Evolutionary conservation across 2,113 vertebrate species (phyloP), one percentile per base, ranked within the genome.

Genomic region (Melanerpes aurifrons): DNA sequence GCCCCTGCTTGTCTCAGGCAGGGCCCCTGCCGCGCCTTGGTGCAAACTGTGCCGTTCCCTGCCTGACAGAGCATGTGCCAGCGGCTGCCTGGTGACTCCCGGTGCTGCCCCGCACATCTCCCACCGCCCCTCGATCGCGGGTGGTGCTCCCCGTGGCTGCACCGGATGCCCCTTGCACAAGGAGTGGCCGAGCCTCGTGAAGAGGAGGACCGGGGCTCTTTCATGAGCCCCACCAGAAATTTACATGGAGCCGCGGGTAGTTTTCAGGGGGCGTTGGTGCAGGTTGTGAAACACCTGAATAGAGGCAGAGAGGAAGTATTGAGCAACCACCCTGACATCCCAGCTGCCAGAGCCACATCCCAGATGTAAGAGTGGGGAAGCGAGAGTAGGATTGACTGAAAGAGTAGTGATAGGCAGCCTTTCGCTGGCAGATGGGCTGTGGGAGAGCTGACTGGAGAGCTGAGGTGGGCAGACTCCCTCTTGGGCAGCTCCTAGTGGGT

Each of bases 281-380:
- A 25, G 69, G 31, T 92, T 95, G 75, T 83, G 90, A 86, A 95
- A 95, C 24, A 7, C 64, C 48, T 56, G 9, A 73, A 43, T 8
- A 59, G 71, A 70, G 47, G 67, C 45, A 72, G 68, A 69, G 81
- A 89, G 78, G 85, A 91, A 80, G 72, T 16, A 4, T 57, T 91
- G 82, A 87, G 93, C 82, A 94, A 87, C 29, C 37, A n/a, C 12
- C 6, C 28, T 0, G 1, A 70, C n/a, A 56, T 92, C 56, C 50
- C 56, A 62, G 56, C 9, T 0, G 6, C 59, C 31, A 32, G 67
- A 64, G 48, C 40, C 2, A 4, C 32, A 24, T 82, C 78, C 59
- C 57, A 47, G 73, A 62, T 54, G 32, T 4, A 25, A 25, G 58
- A 70, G 29, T 3, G 12, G 40, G 22, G 15, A 71, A 45, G 6